Base-by-base conservation (phyloP, 1,140 invertebrate species). In the Hylaeus volcanicus region DNA sequence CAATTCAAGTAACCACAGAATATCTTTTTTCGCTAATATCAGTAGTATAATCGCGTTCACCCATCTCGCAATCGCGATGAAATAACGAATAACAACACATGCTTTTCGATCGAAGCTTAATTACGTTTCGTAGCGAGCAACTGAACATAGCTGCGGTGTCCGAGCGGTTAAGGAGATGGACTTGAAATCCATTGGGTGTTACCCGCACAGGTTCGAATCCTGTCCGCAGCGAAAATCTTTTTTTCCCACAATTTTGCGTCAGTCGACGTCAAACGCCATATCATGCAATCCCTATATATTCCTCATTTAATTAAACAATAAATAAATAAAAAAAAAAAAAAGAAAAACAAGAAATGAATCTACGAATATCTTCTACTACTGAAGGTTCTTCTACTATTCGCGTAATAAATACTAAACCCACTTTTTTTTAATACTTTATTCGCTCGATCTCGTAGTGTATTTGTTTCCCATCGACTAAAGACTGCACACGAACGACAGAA, bases 171-270 rank as follows among this genome's bases (percentile, higher is more conserved):
- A 95, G 94, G 95, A 95, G 95, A 95, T 95, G 94, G 95, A 95
- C 95, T 95, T 95, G 95, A 96, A 96, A 96, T 96, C 95, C 94
- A 95, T 95, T 96, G 95, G 95, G 95, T 94, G 2, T 90, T 96
- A 94, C 95, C 95, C 95, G 95, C 95, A 94, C 94, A 96, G 95
- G 95, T 96, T 96, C 95, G 95, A 96, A 96, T 95, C 95, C 95
- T 96, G 95, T 95, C 95, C 95, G 94, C 95, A 95, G 95, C 95
- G 95, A 76, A 74, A 66, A 81, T 87, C 92, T 93, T 92, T 89
- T 87, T 83, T 86, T 74, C 45, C 11, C 41, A 72, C 58, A 73
- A 63, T 39, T 55, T 4, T 14, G 9, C 15, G 9, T 39, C 12
- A 39, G 12, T n/a, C 43, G 9, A 8, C 2, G 3, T 0, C 0